Evolutionary conservation across 2,888 invertebrate species (phyloP).

Genomic region (Zhengitettix transpicula): DNA sequence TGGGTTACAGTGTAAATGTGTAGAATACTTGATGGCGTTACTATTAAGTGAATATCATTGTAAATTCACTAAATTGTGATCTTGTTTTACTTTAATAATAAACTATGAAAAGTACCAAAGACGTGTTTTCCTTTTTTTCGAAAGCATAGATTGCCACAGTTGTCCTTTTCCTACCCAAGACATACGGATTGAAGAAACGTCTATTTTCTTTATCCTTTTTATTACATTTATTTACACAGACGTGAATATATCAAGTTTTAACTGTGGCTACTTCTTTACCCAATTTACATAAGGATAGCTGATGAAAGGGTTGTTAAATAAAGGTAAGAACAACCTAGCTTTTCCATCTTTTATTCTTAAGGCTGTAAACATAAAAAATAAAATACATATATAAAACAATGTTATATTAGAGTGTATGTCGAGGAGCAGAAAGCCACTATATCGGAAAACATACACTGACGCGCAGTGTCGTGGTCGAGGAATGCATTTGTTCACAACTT

Average conservation of each 20-base stretch:
- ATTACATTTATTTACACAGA: too few species aligned
- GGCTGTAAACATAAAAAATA: constrained; percentile 13
- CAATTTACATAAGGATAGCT: too few species aligned
- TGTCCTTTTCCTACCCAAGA: too few species aligned
- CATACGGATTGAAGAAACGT: too few species aligned
- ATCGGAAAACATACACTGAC: not conserved
- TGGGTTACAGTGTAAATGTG: not conserved
- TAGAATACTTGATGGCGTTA: too few species aligned
- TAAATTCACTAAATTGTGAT: not conserved
- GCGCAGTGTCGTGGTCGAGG: not conserved
- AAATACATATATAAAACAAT: constrained; percentile 8
- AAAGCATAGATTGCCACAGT: too few species aligned
- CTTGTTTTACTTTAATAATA: constrained; percentile 2
- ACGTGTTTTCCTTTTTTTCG: too few species aligned
- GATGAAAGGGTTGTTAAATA: too few species aligned
- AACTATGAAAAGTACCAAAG: not conserved
- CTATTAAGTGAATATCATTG: not conserved
- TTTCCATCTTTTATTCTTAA: constrained; percentile 1
- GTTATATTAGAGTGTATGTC: constrained; percentile 3
- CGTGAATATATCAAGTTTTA: too few species aligned
- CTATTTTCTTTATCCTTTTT: too few species aligned
- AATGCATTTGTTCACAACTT: not conserved
- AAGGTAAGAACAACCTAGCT: too few species aligned
- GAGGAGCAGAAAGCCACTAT: constrained; percentile 6
- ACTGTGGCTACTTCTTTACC: too few species aligned